Conservation (phyloP, 2,113 vertebrate genomes). For the Zosterops borbonicus region DNA sequence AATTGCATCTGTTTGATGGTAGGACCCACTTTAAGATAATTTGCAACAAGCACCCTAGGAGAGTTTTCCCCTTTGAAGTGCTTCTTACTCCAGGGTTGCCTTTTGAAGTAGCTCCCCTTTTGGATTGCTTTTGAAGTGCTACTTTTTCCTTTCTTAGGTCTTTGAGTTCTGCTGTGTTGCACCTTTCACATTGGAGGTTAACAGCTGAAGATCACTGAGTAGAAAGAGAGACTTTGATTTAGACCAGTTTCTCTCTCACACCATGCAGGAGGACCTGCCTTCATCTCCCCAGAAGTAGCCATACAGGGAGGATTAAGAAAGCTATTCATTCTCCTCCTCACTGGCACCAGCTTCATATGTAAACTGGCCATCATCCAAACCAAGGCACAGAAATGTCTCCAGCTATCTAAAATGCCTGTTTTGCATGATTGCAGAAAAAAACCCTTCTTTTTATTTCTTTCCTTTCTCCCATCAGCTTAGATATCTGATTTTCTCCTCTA, state of each 20-base stretch:
- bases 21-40: conserved; percentile 43
- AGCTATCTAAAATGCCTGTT: not conserved
- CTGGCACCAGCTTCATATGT: not conserved
- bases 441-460: not conserved
- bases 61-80: conserved; percentile 53
- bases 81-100: conserved; percentile 37
- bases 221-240: not conserved
- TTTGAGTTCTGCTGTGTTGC: conserved; percentile 15
- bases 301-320: not conserved
- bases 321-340: not conserved
- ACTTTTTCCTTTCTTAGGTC: conserved; percentile 2
- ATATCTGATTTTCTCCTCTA: not conserved
- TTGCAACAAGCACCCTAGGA: conserved; percentile 37
- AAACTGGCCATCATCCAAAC: not conserved
- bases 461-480: not conserved
- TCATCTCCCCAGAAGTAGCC: not conserved
- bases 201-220: not conserved
- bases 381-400: not conserved
- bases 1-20: conserved; percentile 56
- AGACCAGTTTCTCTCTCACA: not conserved
- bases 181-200: not conserved
- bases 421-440: not conserved
- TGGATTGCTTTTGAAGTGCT: conserved; percentile 57
- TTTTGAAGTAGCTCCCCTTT: conserved; percentile 58
- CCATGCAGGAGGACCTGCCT: not conserved